Conservation (phyloP, 2,888 invertebrate genomes). For the Nomada ferruginata region DNA sequence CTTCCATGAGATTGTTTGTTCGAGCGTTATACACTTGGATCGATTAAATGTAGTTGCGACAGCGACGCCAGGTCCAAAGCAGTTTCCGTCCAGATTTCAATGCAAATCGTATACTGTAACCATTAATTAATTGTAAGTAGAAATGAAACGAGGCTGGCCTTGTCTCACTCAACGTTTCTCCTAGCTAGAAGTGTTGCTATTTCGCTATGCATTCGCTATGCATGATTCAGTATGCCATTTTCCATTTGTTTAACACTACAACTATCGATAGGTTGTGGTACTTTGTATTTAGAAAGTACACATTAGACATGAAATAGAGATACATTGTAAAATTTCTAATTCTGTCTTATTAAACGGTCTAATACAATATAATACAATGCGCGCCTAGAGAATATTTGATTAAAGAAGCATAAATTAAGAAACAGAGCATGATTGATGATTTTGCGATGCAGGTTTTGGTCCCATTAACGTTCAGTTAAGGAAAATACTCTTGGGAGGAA, state of each 20-base stretch:
- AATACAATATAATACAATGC: no score
- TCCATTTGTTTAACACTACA: no score
- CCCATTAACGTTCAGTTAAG: conserved; percentile 43
- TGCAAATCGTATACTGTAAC: neutral
- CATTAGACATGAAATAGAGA: no score
- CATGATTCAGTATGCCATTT: no score
- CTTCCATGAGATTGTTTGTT: conserved; percentile 33
- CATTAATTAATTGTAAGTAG: neutral
- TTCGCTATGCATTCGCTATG: no score
- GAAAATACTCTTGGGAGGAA: conserved; percentile 15
- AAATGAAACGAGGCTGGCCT: neutral
- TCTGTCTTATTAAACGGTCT: no score
- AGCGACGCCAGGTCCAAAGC: neutral
- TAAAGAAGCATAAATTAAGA: no score
- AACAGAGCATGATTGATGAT: neutral
- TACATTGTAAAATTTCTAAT: no score
- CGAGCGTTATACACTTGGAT: conserved; percentile 41
- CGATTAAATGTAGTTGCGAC: conserved; percentile 40
- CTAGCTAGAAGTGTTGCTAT: no score
- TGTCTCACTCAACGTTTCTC: neutral
- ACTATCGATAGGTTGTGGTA: no score
- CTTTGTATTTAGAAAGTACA: no score
- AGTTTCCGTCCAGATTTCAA: neutral
- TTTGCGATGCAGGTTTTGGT: conserved; percentile 22
- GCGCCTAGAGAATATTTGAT: neutral